Base-by-base conservation (phyloP, 2,797 vertebrate species). In the Argyrosomus regius region DNA sequence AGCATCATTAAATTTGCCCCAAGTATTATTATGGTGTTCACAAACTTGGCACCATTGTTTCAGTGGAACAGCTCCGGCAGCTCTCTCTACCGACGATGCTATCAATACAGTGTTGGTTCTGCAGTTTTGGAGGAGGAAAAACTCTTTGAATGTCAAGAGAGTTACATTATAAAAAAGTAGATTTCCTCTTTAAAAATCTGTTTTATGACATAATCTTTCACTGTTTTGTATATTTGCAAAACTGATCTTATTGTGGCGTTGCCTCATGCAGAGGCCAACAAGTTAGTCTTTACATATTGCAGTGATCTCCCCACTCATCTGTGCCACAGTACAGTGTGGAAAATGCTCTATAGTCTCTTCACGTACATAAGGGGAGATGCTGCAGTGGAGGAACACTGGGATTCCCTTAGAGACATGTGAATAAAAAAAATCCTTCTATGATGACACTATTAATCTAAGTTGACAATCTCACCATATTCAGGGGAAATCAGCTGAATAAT, bases 391-490 rank as follows among this genome's bases (percentile, higher is more conserved):
- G 39, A 75, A 75, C 39, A 60, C 71, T 68, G 52, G 72, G 79
- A 83, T 87, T 86, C 80, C 82, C 87, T 83, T 6, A 41, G 78
- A 90, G 79, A 88, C 53, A 72, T 58, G 57, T 50, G 72, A 75
- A 86, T 70, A 52, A 73, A 72, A 80, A 83, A 22, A 74, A n/a
- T 77, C 43, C 88, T 77, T 74, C 50, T 77, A 64, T 78, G 58
- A 89, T 80, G 85, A 83, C 82, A 84, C 79, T 31, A 84, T 90
- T 91, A 88, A 89, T 87, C 78, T 72, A 85, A 63, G 24, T 5
- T 87, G 87, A 86, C 86, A 87, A 84, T 78, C 46, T 65, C 54
- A 58, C 28, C 39, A 80, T 66, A 80, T 83, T 90, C 75, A 64
- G 53, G 22, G 49, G 59, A 64, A 76, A 86, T 12, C 20, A 43